These are phyloP conservation scores for Pogonognathellus flavescens DNA, from an alignment of 1,140 invertebrate species.

Conservation along the genomic window DNA sequence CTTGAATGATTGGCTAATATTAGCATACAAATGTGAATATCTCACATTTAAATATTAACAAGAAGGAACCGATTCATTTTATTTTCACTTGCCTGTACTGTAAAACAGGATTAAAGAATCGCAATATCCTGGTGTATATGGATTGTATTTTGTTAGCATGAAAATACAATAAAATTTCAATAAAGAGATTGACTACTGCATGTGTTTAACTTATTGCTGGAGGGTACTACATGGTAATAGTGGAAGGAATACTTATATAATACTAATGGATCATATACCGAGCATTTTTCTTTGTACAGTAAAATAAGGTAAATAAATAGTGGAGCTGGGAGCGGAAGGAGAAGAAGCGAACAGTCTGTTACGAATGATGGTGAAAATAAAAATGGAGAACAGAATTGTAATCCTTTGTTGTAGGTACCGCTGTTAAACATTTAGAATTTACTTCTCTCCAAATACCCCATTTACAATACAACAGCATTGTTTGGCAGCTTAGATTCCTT, in stretches of 20 bases:
- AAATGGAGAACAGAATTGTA: constrained; percentile 2
- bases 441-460: too few species aligned
- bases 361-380: constrained; percentile 29
- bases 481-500: not conserved
- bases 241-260: not conserved
- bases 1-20: not conserved
- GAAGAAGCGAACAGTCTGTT: constrained; percentile 11
- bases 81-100: not conserved
- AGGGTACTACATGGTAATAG: not conserved
- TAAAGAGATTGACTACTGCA: not conserved
- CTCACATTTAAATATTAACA: not conserved
- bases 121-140: too few species aligned
- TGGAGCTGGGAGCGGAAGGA: not conserved
- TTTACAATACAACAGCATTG: not conserved
- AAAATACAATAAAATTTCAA: constrained; percentile 18
- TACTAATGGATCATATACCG: too few species aligned
- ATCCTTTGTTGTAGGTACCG: too few species aligned
- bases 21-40: not conserved
- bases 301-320: constrained; percentile 19
- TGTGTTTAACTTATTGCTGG: too few species aligned
- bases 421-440: too few species aligned
- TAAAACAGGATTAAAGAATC: too few species aligned
- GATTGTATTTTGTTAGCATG: not conserved
- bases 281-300: not conserved
- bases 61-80: not conserved